Conservation (phyloP, 2,888 invertebrate species). For the Dryomyza anilis region DNA sequence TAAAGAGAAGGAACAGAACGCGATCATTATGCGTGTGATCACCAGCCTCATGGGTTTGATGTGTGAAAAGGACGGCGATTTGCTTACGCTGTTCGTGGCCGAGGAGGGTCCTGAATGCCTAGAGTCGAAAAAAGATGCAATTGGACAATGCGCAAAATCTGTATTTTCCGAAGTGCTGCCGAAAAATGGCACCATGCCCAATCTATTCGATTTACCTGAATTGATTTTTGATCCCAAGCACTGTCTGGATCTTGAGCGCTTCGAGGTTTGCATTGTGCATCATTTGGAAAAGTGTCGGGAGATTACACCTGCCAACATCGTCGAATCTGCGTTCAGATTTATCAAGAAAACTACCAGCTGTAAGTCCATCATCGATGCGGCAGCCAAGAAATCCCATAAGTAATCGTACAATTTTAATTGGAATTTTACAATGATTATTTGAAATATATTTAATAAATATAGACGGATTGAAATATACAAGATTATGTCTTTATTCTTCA, state of each 20-base stretch:
- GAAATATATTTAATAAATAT: too few relatives aligned
- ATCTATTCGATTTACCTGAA: constrained; percentile 62
- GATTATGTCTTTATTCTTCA: too few relatives aligned
- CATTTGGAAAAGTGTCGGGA: constrained; percentile 69
- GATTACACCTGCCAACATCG: constrained; percentile 80
- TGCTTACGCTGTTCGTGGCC: constrained; percentile 82
- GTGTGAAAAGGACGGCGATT: constrained; percentile 80
- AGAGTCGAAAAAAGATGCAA: constrained; percentile 65
- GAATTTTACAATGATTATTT: too few relatives aligned
- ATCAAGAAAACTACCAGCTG: constrained; percentile 73
- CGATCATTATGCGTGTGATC: constrained; percentile 69
- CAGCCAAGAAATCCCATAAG: too few relatives aligned
- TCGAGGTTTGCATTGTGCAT: constrained; percentile 54
- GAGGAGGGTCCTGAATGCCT: constrained; percentile 80
- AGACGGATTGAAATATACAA: too few relatives aligned
- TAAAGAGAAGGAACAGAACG: constrained; percentile 68
- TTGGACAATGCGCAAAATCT: constrained; percentile 69
- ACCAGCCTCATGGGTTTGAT: constrained; percentile 73
- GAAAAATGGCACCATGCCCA: constrained; percentile 51
- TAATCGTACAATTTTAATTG: too few relatives aligned
- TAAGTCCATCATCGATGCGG: constrained; percentile 43
- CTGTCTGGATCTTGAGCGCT: constrained; percentile 54
- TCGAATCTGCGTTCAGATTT: constrained; percentile 76
- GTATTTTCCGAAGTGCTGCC: constrained; percentile 66
- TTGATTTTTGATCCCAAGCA: constrained; percentile 66